Conservation (phyloP, 2,113 vertebrate species). For the Pyxicephalus adspersus region DNA sequence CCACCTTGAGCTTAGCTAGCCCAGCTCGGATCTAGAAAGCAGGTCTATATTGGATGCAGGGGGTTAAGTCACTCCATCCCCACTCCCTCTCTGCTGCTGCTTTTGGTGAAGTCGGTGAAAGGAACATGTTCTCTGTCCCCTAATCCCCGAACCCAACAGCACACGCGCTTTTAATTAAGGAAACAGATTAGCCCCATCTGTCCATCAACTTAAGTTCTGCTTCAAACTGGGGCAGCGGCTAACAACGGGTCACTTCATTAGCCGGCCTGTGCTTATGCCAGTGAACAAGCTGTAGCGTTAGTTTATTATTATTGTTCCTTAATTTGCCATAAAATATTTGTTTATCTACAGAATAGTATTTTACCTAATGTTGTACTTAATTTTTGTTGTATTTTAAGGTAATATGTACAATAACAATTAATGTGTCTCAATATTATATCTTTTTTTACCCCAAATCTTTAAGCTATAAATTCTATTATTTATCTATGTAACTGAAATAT, state of each 20-base stretch:
- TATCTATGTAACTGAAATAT: too few species aligned
- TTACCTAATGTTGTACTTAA: too few species aligned
- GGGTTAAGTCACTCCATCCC: conserved; percentile 18
- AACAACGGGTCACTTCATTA: conserved; percentile 27
- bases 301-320: background rate
- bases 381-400: too few species aligned
- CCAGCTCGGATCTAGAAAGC: background rate
- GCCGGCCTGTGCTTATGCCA: background rate
- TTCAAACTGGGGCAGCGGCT: conserved; percentile 35
- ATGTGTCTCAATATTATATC: too few species aligned
- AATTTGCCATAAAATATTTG: background rate
- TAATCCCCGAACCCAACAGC: conserved; percentile 50
- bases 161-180: conserved; percentile 55
- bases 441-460: too few species aligned
- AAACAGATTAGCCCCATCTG: conserved; percentile 55
- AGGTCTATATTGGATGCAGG: background rate
- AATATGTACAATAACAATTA: too few species aligned
- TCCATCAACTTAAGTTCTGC: conserved; percentile 40
- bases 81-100: background rate
- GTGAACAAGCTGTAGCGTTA: too few species aligned
- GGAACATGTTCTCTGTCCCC: conserved; percentile 35
- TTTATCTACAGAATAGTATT: background rate
- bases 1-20: too few species aligned
- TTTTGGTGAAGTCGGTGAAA: conserved; percentile 41
- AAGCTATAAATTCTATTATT: too few species aligned